Evolutionary conservation across 2,888 invertebrate genomes (phyloP).

Genomic region (Glyphotaelius pellucidus): DNA sequence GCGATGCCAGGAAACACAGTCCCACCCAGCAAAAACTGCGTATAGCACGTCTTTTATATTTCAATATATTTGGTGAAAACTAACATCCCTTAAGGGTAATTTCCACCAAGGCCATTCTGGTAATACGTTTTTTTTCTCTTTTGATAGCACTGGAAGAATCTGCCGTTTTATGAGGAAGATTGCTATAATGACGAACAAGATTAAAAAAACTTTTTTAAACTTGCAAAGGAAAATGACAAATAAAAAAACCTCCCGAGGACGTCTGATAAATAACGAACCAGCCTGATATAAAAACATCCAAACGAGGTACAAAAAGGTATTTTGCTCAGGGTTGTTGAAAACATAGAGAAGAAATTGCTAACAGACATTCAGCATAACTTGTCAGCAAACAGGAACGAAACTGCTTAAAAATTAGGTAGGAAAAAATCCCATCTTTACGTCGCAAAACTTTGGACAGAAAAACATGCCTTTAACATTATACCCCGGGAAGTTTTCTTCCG

Average conservation of each 20-base stretch:
- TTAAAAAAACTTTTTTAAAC: neutral
- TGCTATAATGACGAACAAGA: neutral
- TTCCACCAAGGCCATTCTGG: no score
- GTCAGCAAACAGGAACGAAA: slow-evolving; percentile 25
- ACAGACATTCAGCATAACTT: slow-evolving; percentile 38
- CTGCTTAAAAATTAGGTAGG: slow-evolving; percentile 5
- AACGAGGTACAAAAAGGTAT: neutral
- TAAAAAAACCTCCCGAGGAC: neutral
- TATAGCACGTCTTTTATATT: no score
- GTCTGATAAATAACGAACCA: neutral
- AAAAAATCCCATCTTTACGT: slow-evolving; percentile 19
- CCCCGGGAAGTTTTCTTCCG: slow-evolving; percentile 1
- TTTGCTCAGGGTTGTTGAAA: neutral
- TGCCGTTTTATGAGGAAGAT: neutral
- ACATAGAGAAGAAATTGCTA: slow-evolving; percentile 5
- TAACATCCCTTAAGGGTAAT: neutral
- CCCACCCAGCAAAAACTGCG: no score
- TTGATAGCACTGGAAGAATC: neutral
- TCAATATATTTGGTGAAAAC: neutral
- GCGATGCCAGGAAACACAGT: no score
- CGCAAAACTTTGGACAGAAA: slow-evolving; percentile 15
- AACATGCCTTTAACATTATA: slow-evolving; percentile 31
- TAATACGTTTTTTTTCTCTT: neutral
- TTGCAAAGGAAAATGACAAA: neutral
- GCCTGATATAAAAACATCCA: neutral